Conservation (phyloP, 2,797 vertebrate genomes). For the Lycodopsis pacificus region DNA sequence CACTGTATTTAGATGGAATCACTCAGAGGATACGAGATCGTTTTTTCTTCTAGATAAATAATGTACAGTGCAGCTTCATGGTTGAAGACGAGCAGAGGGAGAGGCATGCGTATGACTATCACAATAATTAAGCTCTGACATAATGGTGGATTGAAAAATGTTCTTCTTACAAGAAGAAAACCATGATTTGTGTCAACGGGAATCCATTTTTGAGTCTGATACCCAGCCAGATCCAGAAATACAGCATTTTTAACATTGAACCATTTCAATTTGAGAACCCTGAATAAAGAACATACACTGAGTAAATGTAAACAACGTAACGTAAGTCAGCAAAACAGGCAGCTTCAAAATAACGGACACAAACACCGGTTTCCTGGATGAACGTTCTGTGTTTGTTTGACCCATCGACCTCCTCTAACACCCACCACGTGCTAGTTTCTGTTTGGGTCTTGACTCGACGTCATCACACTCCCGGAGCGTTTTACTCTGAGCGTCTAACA, state of each 20-base stretch:
- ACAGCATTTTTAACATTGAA: not conserved
- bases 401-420: too few species aligned
- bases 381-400: too few species aligned
- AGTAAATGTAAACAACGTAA: too few species aligned
- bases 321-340: too few species aligned
- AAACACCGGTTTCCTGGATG: too few species aligned
- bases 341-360: too few species aligned
- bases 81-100: not conserved
- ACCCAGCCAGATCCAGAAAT: not conserved
- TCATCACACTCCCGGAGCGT: too few species aligned
- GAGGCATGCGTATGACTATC: not conserved
- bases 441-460: too few species aligned
- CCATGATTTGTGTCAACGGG: not conserved
- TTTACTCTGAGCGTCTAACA: too few species aligned
- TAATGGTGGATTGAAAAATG: not conserved
- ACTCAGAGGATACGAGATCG: not conserved
- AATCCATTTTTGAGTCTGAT: not conserved
- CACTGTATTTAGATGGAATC: not conserved
- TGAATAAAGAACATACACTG: not conserved
- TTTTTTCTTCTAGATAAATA: not conserved
- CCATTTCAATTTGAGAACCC: not conserved
- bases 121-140: not conserved
- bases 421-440: too few species aligned
- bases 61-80: not conserved
- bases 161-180: not conserved